phyloP scores from a whole-genome alignment of 1,140 invertebrate genomes.

The Brachionus plicatilis region DNA sequence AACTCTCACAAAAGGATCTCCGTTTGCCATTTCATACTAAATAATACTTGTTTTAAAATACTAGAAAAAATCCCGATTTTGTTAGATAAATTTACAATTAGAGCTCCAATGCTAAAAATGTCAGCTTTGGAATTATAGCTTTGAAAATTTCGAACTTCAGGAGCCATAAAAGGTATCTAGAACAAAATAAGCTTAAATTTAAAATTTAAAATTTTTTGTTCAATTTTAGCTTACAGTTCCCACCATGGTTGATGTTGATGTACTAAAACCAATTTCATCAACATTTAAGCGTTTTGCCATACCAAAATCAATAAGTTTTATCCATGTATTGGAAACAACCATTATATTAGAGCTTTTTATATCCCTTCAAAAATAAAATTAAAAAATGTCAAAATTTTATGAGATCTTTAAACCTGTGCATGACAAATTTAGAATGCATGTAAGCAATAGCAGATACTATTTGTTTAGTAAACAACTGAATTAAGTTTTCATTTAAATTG shows the following conservation, averaged over 20 bases:
- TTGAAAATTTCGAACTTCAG: constrained; percentile 33
- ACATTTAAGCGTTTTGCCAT: constrained; percentile 37
- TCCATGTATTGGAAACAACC: constrained; percentile 33
- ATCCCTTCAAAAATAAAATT: neutral
- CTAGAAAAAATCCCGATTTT: neutral
- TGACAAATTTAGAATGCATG: constrained; percentile 37
- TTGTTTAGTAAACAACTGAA: constrained; percentile 29
- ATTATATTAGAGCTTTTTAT: constrained; percentile 40
- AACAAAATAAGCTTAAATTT: neutral
- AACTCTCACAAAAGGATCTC: constrained; percentile 33
- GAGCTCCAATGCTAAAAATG: constrained; percentile 31
- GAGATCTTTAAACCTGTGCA: neutral
- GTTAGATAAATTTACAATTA: neutral
- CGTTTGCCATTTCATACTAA: constrained; percentile 37
- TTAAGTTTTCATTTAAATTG: neutral
- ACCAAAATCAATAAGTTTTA: constrained; percentile 35
- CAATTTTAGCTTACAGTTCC: neutral
- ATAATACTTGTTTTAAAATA: neutral
- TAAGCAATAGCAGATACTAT: constrained; percentile 27
- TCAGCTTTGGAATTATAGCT: constrained; percentile 39
- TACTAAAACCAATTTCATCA: constrained; percentile 21
- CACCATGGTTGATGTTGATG: constrained; percentile 37
- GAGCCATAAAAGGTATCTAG: constrained; percentile 40
- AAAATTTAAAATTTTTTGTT: neutral
- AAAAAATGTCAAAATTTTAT: neutral